Conservation (phyloP, 2,113 vertebrate genomes). For the Gymnogyps californianus region DNA sequence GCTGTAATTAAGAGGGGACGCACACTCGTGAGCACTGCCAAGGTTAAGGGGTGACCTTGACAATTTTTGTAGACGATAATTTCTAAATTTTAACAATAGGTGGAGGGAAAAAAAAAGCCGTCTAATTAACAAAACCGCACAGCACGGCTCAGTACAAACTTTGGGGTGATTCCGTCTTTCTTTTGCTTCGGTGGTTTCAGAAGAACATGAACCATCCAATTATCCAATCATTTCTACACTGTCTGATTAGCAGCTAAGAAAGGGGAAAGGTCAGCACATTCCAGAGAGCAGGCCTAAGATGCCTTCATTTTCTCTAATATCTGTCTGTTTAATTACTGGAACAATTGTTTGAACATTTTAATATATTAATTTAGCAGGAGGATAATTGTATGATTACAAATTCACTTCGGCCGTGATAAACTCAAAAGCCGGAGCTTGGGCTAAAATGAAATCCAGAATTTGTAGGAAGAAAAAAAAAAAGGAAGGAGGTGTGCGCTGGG, state of each 20-base stretch:
- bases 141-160: not conserved
- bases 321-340: slow-evolving; percentile 69
- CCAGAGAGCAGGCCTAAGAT: slow-evolving; percentile 36
- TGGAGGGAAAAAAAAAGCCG: not conserved
- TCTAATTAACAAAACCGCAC: not conserved
- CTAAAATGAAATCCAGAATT: not conserved
- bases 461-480: not conserved
- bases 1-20: not conserved
- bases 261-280: slow-evolving; percentile 67
- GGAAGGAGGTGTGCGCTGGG: accelerated
- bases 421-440: not conserved
- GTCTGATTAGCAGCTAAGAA: slow-evolving; percentile 15
- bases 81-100: not conserved
- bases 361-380: slow-evolving; percentile 63
- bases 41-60: not conserved
- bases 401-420: not conserved
- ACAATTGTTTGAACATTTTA: slow-evolving; percentile 71
- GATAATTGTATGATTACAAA: slow-evolving; percentile 54
- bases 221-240: slow-evolving; percentile 59
- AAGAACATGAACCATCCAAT: slow-evolving; percentile 61
- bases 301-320: slow-evolving; percentile 57
- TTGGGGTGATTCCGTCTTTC: not conserved
- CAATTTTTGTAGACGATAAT: not conserved
- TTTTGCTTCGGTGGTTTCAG: slow-evolving; percentile 35
- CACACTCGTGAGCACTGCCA: not conserved